phyloP scores from a whole-genome alignment of 2,797 vertebrate genomes.

The Sarcophilus harrisii region DNA sequence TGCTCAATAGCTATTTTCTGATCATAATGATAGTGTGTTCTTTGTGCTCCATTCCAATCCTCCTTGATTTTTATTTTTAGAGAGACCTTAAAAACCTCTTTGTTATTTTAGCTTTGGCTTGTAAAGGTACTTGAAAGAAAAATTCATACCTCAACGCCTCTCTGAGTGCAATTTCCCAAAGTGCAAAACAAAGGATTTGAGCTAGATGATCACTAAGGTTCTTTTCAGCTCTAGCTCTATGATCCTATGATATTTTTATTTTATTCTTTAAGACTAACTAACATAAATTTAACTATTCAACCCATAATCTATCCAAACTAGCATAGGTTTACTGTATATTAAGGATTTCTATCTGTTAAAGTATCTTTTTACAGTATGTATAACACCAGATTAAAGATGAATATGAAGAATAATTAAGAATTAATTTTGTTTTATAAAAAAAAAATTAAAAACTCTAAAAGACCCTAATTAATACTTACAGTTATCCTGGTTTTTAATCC shows the following conservation, averaged over 20 bases:
- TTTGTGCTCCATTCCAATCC: not conserved
- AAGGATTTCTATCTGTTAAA: not conserved
- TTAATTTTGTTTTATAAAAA: conserved; percentile 19
- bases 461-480: conserved; percentile 87
- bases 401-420: not conserved
- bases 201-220: not conserved
- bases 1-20: conserved; percentile 23
- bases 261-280: not conserved
- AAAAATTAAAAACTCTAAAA: conserved; percentile 20
- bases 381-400: not conserved
- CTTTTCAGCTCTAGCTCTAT: not conserved
- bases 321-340: not conserved
- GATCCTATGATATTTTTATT: not conserved
- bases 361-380: not conserved
- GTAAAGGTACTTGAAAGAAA: not conserved
- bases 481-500: conserved; percentile 88
- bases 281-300: not conserved
- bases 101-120: not conserved
- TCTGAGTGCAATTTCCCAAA: not conserved
- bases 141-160: not conserved
- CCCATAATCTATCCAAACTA: not conserved
- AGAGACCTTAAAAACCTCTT: not conserved
- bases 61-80: not conserved
- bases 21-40: not conserved
- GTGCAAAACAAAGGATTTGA: not conserved